Evolutionary conservation across 2,113 vertebrate species (phyloP).

Genomic region (Perca schrenkii): DNA sequence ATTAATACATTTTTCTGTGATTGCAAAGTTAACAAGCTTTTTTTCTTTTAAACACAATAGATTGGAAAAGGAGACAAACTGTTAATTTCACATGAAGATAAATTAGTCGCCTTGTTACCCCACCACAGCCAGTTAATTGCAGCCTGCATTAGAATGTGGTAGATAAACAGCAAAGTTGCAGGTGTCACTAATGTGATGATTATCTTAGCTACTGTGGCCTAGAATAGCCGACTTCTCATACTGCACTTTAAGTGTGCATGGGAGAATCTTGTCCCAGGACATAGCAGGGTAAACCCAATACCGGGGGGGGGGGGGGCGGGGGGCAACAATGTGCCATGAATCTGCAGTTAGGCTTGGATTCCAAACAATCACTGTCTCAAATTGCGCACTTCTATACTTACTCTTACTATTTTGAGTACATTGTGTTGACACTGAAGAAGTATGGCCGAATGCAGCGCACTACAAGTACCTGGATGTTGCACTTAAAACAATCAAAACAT

Average conservation of each 20-base stretch:
- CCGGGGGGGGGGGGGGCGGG: no score
- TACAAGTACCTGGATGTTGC: no score
- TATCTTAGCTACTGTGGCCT: background rate
- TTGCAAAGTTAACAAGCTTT: background rate
- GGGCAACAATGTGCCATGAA: no score
- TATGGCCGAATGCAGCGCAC: no score
- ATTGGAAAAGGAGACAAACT: background rate
- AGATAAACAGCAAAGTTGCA: conserved; percentile 16
- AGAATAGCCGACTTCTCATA: background rate
- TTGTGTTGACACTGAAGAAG: no score
- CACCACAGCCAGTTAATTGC: conserved; percentile 37
- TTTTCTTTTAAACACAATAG: background rate
- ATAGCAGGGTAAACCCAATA: no score
- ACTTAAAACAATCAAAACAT: no score
- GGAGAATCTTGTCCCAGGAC: no score
- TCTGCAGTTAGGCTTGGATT: no score
- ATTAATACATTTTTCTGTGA: background rate
- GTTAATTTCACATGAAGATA: conserved; percentile 12
- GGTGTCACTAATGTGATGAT: conserved; percentile 23
- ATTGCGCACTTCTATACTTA: no score
- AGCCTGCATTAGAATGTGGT: conserved; percentile 2
- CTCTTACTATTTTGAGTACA: no score
- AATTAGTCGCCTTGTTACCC: conserved; percentile 16
- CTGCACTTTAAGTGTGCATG: background rate
- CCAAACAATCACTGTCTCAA: no score